Evolutionary conservation across 2,888 invertebrate species (phyloP).

Genomic region (Norana najaformis): DNA sequence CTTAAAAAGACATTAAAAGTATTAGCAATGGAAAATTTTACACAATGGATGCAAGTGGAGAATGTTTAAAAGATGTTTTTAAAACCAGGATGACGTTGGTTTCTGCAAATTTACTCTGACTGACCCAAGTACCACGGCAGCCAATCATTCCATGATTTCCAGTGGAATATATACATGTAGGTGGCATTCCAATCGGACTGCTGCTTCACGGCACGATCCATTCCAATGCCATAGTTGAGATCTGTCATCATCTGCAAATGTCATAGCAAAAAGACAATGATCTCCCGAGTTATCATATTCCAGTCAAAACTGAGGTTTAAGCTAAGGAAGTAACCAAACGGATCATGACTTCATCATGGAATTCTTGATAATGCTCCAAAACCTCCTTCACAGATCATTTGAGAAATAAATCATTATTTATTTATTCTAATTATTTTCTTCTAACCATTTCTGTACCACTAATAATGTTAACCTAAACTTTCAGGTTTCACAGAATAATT

Average conservation of each 20-base stretch:
- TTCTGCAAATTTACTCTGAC: constrained; percentile 36
- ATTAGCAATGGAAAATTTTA: not conserved
- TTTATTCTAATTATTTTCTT: not conserved
- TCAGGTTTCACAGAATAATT: not conserved
- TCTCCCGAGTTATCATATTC: not conserved
- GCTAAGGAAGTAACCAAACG: too few relatives aligned
- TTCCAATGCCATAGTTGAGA: constrained; percentile 58
- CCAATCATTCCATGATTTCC: constrained; percentile 58
- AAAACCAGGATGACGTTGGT: not conserved
- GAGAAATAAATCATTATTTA: not conserved
- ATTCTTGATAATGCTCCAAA: not conserved
- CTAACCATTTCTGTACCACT: not conserved
- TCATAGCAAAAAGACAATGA: constrained; percentile 14
- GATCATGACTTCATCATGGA: not conserved
- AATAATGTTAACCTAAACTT: not conserved
- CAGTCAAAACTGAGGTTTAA: not conserved
- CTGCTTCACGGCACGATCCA: constrained; percentile 54
- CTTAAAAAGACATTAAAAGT: not conserved
- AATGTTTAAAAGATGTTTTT: not conserved
- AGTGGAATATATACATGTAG: constrained; percentile 60
- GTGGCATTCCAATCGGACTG: constrained; percentile 42
- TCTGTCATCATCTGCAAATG: constrained; percentile 59
- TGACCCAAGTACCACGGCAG: constrained; percentile 62
- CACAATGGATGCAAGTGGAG: not conserved
- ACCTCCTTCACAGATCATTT: not conserved